Base-by-base conservation (phyloP, 2,888 invertebrate species). In the Sinodicranocentrus sp. region DNA sequence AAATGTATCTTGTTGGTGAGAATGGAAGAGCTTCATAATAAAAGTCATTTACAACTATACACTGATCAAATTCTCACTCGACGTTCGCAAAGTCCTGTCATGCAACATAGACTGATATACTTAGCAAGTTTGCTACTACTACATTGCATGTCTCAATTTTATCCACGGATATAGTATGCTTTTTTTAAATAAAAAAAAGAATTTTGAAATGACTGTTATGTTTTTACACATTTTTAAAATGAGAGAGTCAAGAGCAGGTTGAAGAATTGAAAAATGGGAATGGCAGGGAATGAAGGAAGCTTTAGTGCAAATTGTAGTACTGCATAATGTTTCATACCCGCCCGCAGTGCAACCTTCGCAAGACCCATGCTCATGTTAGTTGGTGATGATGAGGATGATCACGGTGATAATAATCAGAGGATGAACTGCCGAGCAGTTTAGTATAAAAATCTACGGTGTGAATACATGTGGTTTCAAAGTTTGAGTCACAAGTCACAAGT, bases 161-260 rank as follows among this genome's bases (percentile, higher is more conserved):
- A n/a, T n/a, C 43, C 52, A 52, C 80, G 80, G 80, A 80, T 80
- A 73, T n/a, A 48, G 48, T 5, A n/a, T 72, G 23, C 19, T 63
- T 23, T 21, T 61, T 39, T 73, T 2, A 80, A 80, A 43, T 26
- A 65, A 82, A 82, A 73, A 61, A 63, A 65, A 72, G n/a, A n/a
- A n/a, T n/a, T n/a, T 33, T 48, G 54, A 71, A 72, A 48, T 48
- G 43, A 63, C 68, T 79, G 57, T 21, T 21, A 63, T n/a, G 19
- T 68, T 82, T 82, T 82, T 82, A 68, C 82, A 75, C 73, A 82
- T 82, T 82, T 79, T 54, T 26, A 68, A 73, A 39, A 33, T 19
- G 70, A 73, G 13, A 73, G 57, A 75, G 75, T 75, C 82, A 82
- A 82, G 82, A 82, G 75, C 82, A 82, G 75, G 82, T 82, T 82